Percentiles rank a stretch among this genome's conserved stretches.
phyloP scores from a whole-genome alignment of 2,888 invertebrate species.

The Ophion obscuratus region DNA sequence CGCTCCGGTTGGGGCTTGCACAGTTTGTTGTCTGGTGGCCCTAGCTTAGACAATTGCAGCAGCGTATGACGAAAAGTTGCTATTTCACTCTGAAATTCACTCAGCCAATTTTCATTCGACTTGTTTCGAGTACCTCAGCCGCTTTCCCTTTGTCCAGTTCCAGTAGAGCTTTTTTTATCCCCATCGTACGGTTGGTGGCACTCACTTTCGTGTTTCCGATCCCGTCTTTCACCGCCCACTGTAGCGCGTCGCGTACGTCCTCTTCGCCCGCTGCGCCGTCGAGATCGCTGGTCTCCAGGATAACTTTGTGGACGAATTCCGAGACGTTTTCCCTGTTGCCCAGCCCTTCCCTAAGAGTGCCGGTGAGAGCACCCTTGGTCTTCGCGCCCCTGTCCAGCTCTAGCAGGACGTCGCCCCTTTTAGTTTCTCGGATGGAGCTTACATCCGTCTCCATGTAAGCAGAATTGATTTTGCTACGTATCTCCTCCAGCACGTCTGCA shows the following conservation, averaged over 20 bases:
- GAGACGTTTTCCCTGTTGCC: background rate
- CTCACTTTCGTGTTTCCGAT: background rate
- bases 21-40: slow-evolving; percentile 43
- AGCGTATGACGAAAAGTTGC: slow-evolving; percentile 5
- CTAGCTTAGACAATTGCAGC: slow-evolving; percentile 52
- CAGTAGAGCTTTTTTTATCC: background rate
- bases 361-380: background rate
- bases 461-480: background rate
- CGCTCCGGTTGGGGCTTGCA: slow-evolving; percentile 56
- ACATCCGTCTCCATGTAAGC: background rate
- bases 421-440: background rate
- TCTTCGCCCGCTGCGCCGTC: slow-evolving; percentile 3
- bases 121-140: background rate
- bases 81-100: slow-evolving; percentile 24
- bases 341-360: background rate
- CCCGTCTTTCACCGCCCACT: background rate
- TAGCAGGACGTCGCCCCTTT: background rate
- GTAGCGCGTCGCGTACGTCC: background rate
- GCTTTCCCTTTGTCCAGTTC: background rate
- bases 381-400: background rate
- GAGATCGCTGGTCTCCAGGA: background rate
- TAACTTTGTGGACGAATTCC: background rate
- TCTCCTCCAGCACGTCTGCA: background rate
- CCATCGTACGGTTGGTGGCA: background rate
- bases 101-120: slow-evolving; percentile 52